Conservation (phyloP, 2,797 vertebrate species). For the Lacerta viridis region DNA sequence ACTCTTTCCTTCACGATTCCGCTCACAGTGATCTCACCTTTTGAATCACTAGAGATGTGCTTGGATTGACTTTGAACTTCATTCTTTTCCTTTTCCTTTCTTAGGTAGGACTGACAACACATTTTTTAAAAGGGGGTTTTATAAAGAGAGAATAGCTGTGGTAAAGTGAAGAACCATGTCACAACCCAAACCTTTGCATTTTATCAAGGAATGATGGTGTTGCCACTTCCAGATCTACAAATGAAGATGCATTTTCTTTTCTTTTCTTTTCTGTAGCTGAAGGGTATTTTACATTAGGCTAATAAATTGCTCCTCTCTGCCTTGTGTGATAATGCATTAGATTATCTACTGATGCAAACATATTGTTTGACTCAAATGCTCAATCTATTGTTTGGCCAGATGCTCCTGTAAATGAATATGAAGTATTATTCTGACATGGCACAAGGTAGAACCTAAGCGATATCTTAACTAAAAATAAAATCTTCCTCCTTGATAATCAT, state of each 20-base stretch:
- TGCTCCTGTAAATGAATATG: constrained; percentile 84
- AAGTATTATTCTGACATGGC: constrained; percentile 79
- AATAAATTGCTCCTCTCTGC: constrained; percentile 93
- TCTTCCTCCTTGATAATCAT: constrained; percentile 55
- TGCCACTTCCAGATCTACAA: constrained; percentile 83
- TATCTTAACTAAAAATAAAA: constrained; percentile 14
- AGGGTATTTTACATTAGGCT: constrained; percentile 95
- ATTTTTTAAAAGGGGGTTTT: constrained; percentile 71
- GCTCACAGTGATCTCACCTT: constrained; percentile 69
- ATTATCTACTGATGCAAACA: constrained; percentile 89
- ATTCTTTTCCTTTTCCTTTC: constrained; percentile 43
- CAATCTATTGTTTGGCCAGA: constrained; percentile 86
- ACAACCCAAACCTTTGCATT: constrained; percentile 77
- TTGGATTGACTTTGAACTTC: constrained; percentile 68
- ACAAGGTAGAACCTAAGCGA: not conserved
- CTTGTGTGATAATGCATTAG: constrained; percentile 89
- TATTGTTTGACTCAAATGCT: constrained; percentile 89
- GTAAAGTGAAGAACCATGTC: constrained; percentile 72
- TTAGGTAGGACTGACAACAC: constrained; percentile 66
- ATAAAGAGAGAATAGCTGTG: constrained; percentile 65
- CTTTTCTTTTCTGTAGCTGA: constrained; percentile 75
- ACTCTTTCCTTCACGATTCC: constrained; percentile 66
- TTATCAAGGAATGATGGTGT: constrained; percentile 77
- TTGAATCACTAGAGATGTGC: constrained; percentile 71
- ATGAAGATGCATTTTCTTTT: constrained; percentile 86